phyloP scores from a whole-genome alignment of 1,140 invertebrate genomes.

The Hetaerina americana region DNA sequence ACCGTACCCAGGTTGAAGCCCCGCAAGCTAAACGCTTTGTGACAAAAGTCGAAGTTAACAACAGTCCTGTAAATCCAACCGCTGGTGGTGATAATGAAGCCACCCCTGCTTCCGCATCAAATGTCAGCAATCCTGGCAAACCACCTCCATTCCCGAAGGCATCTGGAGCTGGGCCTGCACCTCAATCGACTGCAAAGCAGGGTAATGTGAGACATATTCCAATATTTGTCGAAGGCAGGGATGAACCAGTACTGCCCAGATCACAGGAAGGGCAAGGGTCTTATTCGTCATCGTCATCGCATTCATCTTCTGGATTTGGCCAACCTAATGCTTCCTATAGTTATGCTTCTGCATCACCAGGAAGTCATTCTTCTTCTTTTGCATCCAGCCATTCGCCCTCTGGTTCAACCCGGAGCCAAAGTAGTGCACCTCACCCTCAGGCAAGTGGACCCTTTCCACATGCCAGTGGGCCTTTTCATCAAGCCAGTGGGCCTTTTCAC shows the following conservation, averaged over 20 bases:
- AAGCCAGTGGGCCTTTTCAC: conserved; percentile 1
- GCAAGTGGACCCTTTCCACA: conserved; percentile 18
- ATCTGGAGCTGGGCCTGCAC: not conserved
- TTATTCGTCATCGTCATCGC: conserved; percentile 16
- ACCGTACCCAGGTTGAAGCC: conserved; percentile 22
- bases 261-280: not conserved
- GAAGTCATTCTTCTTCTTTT: not conserved
- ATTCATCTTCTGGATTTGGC: conserved; percentile 19
- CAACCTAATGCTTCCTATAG: conserved; percentile 20
- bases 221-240: conserved; percentile 71
- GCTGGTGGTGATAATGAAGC: not conserved
- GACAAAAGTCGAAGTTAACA: not conserved
- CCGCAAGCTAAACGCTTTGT: conserved; percentile 14
- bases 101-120: not conserved
- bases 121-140: not conserved
- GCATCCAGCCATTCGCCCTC: conserved; percentile 11
- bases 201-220: conserved; percentile 63
- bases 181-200: conserved; percentile 18
- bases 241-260: conserved; percentile 54
- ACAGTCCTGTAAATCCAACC: not conserved
- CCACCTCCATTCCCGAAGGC: not conserved
- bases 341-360: conserved; percentile 25
- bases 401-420: not conserved
- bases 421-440: conserved; percentile 10
- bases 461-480: conserved; percentile 21